Conservation (phyloP, 2,888 invertebrate genomes). For the Lathronympha strigana region DNA sequence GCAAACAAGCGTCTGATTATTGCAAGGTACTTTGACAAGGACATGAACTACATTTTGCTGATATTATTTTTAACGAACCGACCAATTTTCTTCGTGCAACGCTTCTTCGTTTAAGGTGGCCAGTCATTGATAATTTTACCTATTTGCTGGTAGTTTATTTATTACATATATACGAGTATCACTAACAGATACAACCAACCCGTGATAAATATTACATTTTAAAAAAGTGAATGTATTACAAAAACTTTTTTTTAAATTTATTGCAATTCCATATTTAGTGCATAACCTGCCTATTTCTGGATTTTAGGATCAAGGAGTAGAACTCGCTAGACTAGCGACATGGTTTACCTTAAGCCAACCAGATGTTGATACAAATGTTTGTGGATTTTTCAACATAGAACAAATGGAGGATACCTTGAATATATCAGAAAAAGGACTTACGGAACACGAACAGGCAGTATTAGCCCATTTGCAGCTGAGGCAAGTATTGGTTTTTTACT, state of each 20-base stretch:
- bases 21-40: conserved; percentile 88
- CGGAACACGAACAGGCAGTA: conserved; percentile 85
- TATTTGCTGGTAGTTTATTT: no score
- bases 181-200: no score
- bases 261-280: no score
- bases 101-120: no score
- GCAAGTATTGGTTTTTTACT: conserved; percentile 67
- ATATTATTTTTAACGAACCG: no score
- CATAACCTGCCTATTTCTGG: not conserved
- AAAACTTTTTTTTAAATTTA: no score
- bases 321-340: conserved; percentile 89
- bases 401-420: conserved; percentile 87
- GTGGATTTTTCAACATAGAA: conserved; percentile 89
- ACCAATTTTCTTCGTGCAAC: no score
- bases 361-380: conserved; percentile 87
- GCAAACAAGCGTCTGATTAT: conserved; percentile 85
- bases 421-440: conserved; percentile 86
- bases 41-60: no score
- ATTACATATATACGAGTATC: no score
- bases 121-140: no score
- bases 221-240: no score
- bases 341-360: conserved; percentile 86
- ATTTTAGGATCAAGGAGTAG: conserved; percentile 82
- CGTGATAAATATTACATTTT: no score
- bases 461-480: conserved; percentile 85